A percentile compares a stretch with the other conserved stretches of the same genome.
phyloP scores from a whole-genome alignment of 1,140 invertebrate genomes.

The Procambarus virginalis region DNA sequence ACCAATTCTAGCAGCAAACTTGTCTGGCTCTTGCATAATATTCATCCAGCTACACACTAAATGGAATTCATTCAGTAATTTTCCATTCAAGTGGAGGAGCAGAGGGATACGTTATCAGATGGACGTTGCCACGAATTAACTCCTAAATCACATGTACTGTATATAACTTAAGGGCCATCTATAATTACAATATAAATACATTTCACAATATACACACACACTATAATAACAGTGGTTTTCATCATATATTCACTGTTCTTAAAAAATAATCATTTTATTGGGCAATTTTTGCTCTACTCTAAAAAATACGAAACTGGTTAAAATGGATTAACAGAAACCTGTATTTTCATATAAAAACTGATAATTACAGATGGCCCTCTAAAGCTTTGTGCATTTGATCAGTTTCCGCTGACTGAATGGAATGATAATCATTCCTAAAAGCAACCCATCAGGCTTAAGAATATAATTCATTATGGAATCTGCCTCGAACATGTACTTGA shows the following conservation, averaged over 20 bases:
- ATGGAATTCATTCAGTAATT: background rate
- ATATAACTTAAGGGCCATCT: constrained; percentile 3
- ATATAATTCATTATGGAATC: background rate
- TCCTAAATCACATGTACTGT: background rate
- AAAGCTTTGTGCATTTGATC: background rate
- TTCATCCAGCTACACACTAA: background rate
- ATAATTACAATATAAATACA: background rate
- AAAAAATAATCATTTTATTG: background rate
- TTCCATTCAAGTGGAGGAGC: background rate
- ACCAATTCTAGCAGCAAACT: background rate
- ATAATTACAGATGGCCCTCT: constrained; percentile 5
- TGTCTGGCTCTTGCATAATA: background rate
- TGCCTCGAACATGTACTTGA: background rate
- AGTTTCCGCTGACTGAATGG: background rate
- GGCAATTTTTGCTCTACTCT: background rate
- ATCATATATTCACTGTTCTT: background rate
- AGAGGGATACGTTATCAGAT: background rate
- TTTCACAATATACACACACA: background rate
- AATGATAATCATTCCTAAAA: background rate
- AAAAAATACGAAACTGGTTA: background rate
- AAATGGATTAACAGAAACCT: background rate
- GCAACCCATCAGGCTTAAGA: background rate
- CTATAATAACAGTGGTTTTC: background rate
- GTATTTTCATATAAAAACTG: background rate
- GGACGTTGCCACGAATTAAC: constrained; percentile 6